Conservation (phyloP, 1,140 invertebrate genomes). For the Ceratina australensis region DNA sequence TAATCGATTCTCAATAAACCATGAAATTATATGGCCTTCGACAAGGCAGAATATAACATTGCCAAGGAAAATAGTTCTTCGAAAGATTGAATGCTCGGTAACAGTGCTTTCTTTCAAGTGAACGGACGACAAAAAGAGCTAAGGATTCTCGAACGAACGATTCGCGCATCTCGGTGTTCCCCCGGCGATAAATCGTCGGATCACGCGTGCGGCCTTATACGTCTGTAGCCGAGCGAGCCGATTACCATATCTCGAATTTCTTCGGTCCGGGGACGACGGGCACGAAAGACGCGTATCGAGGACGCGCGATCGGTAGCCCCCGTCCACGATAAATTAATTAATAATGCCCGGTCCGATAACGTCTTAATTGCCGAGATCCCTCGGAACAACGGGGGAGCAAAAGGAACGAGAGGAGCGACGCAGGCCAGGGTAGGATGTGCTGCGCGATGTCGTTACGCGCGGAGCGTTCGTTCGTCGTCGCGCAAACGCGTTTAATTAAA, state of each 20-base stretch:
- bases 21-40: too few relatives aligned
- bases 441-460: constrained; percentile 9
- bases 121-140: background rate
- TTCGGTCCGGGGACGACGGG: background rate
- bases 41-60: too few relatives aligned
- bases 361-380: constrained; percentile 70
- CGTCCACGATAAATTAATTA: constrained; percentile 70
- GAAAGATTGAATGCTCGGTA: background rate
- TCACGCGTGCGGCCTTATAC: background rate
- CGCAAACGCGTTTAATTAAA: constrained; percentile 71
- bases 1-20: too few relatives aligned
- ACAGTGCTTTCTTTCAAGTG: background rate
- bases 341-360: constrained; percentile 69
- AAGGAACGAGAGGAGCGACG: background rate
- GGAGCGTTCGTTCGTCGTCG: constrained; percentile 23
- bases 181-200: constrained; percentile 12
- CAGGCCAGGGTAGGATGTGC: background rate
- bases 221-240: background rate
- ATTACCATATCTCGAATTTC: constrained; percentile 46
- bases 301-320: constrained; percentile 40
- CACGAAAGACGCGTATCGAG: constrained; percentile 38
- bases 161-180: background rate
- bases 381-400: background rate
- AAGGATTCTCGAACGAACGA: background rate
- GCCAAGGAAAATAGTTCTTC: background rate